Conservation (phyloP, 1,140 invertebrate species). For the Drosophila serrata region DNA sequence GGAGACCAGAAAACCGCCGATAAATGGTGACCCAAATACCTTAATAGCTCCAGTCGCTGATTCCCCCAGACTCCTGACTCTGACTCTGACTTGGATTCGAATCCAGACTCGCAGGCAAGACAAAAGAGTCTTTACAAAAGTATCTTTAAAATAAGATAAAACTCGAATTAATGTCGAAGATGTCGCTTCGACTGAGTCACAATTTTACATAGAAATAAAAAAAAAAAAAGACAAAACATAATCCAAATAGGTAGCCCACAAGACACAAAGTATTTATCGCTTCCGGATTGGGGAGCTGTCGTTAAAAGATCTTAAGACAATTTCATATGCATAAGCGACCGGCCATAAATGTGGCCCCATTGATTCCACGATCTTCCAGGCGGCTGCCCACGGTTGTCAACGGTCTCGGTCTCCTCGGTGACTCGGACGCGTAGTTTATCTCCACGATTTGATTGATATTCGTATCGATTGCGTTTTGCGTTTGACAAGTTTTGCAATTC, state of each 20-base stretch:
- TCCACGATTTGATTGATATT: constrained; percentile 79
- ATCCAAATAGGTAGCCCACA: constrained; percentile 58
- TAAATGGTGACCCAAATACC: constrained; percentile 63
- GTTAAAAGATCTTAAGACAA: constrained; percentile 63
- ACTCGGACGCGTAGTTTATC: constrained; percentile 48
- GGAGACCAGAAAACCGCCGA: constrained; percentile 25
- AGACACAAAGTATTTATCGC: constrained; percentile 76
- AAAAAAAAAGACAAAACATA: constrained; percentile 30
- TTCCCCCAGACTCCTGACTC: constrained; percentile 12
- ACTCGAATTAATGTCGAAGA: constrained; percentile 48
- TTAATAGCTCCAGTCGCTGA: constrained; percentile 49
- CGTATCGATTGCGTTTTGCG: constrained; percentile 82
- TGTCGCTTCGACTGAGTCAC: constrained; percentile 51
- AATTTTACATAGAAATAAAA: constrained; percentile 41
- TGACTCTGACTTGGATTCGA: not conserved
- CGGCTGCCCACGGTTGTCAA: constrained; percentile 67
- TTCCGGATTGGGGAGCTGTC: constrained; percentile 78
- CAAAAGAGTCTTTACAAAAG: constrained; percentile 54
- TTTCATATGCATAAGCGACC: constrained; percentile 79
- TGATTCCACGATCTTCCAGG: constrained; percentile 51
- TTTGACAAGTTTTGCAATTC: constrained; percentile 82
- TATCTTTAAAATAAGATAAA: constrained; percentile 44
- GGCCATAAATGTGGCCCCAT: constrained; percentile 58
- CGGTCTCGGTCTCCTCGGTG: constrained; percentile 34
- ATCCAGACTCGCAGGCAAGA: constrained; percentile 8